These are phyloP conservation scores for Monarcha castaneiventris DNA, from an alignment of 2,113 vertebrate genomes.

Conservation along the genomic window DNA sequence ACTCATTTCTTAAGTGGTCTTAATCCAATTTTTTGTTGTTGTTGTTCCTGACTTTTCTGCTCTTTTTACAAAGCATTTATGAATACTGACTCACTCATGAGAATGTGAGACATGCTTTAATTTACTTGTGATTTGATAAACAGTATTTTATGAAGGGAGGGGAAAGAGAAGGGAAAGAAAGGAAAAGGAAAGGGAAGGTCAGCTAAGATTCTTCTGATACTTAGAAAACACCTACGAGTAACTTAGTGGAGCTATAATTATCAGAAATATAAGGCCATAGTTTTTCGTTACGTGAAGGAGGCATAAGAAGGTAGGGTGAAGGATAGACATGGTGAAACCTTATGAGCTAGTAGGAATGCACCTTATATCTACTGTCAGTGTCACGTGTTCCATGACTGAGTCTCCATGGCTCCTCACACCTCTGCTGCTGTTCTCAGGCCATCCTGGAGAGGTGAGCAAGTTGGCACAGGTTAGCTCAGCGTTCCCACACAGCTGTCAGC, in stretches of 20 bases:
- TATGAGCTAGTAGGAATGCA: background rate
- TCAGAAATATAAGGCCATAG: background rate
- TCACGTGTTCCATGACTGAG: background rate
- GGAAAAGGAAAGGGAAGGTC: background rate
- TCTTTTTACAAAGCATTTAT: background rate
- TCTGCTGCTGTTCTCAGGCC: background rate
- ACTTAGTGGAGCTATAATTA: background rate
- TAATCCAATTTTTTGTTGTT: background rate
- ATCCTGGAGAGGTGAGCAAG: background rate
- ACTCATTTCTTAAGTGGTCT: background rate
- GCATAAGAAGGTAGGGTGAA: background rate
- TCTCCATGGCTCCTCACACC: background rate
- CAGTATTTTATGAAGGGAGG: background rate
- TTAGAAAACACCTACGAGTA: background rate
- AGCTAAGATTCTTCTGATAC: background rate
- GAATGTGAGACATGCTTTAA: background rate
- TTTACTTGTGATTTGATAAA: background rate
- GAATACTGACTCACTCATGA: background rate
- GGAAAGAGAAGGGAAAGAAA: background rate
- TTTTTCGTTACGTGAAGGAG: background rate
- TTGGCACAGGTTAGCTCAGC: background rate
- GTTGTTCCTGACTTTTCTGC: background rate
- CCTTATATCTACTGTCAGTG: accelerated
- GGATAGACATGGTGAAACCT: accelerated
- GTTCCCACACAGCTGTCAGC: background rate